Evolutionary conservation across 2,797 vertebrate species (phyloP), one percentile per base, ranked within the genome.

Genomic region (Pampus argenteus): DNA sequence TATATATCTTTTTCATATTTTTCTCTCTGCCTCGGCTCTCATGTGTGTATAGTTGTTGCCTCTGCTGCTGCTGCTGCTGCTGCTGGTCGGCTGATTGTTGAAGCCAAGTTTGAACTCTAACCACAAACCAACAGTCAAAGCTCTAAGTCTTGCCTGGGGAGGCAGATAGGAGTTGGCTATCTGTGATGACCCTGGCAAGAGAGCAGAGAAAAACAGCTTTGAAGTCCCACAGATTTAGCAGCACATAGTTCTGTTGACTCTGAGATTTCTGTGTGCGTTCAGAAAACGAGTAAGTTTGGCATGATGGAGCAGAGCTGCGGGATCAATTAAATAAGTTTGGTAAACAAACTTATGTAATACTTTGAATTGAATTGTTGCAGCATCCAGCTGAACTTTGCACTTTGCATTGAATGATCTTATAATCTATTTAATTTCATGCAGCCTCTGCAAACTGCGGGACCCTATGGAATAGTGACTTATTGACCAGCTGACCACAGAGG

Each of bases 1-100:
- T 93, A 88, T 94, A 94, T 91, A 95, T 92, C 88, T 94, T 95
- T 94, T 95, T 94, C 93, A 95, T 95, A 90, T 87, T 93, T 93
- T 86, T 90, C 80, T 71, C 82, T 89, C 79, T 89, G 88, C 83
- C 76, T 79, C 40, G 18, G 66, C 87, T 83, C 76, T 77, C 89
- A 82, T 90, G 83, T 87, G 88, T 85, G 79, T 88, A 45, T 80
- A 74, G 72, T 34, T 84, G 83, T 52, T 79, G 81, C 81, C 67
- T 83, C 83, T 49, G 71, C 66, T 52, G 60, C 67, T 56, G 55
- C 67, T 70, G 66, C 40, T 82, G 82, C 51, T 78, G 75, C 80
- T 74, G 82, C 38, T 68, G 63, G 78, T 60, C 38, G 74, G 69
- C 73, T 78, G 79, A 86, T 80, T 64, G 84, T 40, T 66, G 89